Conservation (phyloP, 2,113 vertebrate genomes). For the Microcebus jonahi region DNA sequence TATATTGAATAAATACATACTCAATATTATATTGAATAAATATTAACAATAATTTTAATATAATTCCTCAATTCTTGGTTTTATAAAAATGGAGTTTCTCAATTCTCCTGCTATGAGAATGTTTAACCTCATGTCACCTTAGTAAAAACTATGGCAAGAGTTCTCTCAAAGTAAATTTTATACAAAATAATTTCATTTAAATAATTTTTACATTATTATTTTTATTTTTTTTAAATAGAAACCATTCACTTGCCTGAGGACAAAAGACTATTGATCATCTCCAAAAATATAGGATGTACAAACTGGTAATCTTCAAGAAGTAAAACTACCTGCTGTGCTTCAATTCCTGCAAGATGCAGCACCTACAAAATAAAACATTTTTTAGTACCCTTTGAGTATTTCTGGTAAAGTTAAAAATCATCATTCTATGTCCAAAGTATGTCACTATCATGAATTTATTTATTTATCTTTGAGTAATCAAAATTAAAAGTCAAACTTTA, state of each 20-base stretch:
- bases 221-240: neutral
- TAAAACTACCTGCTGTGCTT: conserved; percentile 94
- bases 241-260: conserved; percentile 90
- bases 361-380: conserved; percentile 83
- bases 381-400: neutral
- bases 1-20: too few relatives aligned
- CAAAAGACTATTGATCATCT: conserved; percentile 98
- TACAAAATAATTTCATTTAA: neutral
- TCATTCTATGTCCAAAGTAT: neutral
- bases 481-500: conserved; percentile 29
- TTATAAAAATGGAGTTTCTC: conserved; percentile 29
- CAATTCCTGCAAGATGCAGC: conserved; percentile 94
- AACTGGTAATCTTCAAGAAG: conserved; percentile 97
- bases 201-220: neutral
- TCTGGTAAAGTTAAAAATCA: neutral
- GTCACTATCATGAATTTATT: neutral
- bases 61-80: neutral
- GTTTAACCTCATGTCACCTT: neutral
- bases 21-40: neutral
- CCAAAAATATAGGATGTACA: conserved; percentile 92
- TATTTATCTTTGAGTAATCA: neutral
- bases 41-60: neutral
- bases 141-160: neutral
- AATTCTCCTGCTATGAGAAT: neutral
- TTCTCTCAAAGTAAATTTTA: neutral